Evolutionary conservation across 2,797 vertebrate genomes (phyloP).

Genomic region (Strix occidentalis): DNA sequence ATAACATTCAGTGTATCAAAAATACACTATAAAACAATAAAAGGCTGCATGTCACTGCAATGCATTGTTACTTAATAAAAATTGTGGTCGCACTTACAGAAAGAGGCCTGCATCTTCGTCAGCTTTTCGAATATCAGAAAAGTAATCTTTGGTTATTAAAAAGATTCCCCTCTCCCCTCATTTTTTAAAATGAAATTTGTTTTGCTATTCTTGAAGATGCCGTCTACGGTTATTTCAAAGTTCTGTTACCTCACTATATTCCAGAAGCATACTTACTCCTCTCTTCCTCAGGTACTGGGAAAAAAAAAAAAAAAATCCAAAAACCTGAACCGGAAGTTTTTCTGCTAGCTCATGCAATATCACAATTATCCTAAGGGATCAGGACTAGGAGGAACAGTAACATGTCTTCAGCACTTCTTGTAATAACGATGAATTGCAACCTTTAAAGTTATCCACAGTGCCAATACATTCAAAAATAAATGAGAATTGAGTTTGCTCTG

Average conservation of each 20-base stretch:
- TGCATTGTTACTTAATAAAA: neutral
- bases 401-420: neutral
- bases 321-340: neutral
- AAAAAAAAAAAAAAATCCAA: neutral
- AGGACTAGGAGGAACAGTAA: neutral
- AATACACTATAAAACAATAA: conserved; percentile 1
- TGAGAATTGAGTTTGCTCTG: neutral
- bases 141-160: neutral
- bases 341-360: neutral
- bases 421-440: neutral
- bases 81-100: neutral
- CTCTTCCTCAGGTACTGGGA: neutral
- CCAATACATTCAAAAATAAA: conserved; percentile 3
- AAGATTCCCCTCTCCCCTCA: neutral
- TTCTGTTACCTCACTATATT: neutral
- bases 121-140: neutral
- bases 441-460: neutral
- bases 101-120: neutral
- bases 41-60: neutral
- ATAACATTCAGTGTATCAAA: conserved; percentile 24
- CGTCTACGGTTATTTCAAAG: neutral
- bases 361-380: neutral
- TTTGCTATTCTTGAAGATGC: neutral
- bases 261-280: neutral
- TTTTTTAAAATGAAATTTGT: neutral